These are phyloP conservation scores for Mercenaria mercenaria DNA, from an alignment of 1,140 invertebrate species.

Conservation along the genomic window DNA sequence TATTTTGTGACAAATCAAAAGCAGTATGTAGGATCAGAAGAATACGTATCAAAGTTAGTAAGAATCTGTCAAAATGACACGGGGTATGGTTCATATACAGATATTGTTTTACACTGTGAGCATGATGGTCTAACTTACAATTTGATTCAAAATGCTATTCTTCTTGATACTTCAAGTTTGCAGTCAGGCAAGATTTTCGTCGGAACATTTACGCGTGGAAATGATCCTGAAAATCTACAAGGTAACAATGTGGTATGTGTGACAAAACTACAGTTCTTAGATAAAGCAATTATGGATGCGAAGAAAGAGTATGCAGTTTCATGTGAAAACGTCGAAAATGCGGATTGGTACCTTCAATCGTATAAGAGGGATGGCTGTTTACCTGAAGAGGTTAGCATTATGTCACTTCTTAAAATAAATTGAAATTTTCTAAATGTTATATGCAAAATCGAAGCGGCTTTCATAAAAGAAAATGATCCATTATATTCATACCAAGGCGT, in stretches of 20 bases:
- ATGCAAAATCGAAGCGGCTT: too few relatives aligned
- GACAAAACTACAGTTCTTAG: not conserved
- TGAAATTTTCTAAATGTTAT: too few relatives aligned
- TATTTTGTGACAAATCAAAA: conserved; percentile 40
- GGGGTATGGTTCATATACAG: conserved; percentile 4
- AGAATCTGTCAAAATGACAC: conserved; percentile 33
- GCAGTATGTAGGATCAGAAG: not conserved
- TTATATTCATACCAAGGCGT: too few relatives aligned
- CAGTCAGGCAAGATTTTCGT: too few relatives aligned
- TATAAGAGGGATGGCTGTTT: too few relatives aligned
- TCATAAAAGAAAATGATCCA: too few relatives aligned
- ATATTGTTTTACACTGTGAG: not conserved
- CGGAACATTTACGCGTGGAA: conserved; percentile 1
- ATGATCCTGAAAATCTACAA: not conserved
- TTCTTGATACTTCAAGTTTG: not conserved
- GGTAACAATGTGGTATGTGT: conserved; percentile 1
- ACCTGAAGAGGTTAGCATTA: too few relatives aligned
- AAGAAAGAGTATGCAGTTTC: not conserved
- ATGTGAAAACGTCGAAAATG: not conserved
- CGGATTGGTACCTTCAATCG: not conserved
- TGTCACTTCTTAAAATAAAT: too few relatives aligned
- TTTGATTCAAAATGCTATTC: conserved; percentile 19
- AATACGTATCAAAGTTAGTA: conserved; percentile 7
- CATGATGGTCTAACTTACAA: not conserved
- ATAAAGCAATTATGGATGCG: not conserved